Evolutionary conservation across 2,113 vertebrate genomes (phyloP).

Genomic region (Prionailurus viverrinus): DNA sequence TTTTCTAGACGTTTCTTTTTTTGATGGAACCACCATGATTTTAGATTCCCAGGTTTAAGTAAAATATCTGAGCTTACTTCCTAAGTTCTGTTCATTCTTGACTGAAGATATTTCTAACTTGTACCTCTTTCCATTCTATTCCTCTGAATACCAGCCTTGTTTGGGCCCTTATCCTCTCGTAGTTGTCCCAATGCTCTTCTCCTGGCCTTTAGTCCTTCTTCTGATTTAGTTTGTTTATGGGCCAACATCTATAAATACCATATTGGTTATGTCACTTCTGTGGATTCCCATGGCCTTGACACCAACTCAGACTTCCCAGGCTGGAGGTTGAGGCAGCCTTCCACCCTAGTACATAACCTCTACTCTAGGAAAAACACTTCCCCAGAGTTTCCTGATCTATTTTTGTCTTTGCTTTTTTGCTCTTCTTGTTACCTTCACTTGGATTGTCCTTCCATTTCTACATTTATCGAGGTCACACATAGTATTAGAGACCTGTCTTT

Average conservation of each 20-base stretch:
- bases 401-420: not conserved
- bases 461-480: not conserved
- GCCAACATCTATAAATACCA: not conserved
- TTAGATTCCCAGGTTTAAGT: not conserved
- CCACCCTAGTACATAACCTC: not conserved
- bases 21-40: not conserved
- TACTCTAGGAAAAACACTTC: not conserved
- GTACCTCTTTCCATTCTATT: not conserved
- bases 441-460: not conserved
- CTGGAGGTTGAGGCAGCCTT: not conserved
- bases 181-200: not conserved
- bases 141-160: not conserved
- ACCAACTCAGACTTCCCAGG: not conserved
- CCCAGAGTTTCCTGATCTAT: not conserved
- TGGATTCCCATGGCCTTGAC: not conserved
- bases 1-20: conserved; percentile 6
- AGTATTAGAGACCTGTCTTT: not conserved
- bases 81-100: conserved; percentile 1
- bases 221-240: conserved; percentile 13
- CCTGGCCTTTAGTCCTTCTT: not conserved
- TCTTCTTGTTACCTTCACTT: not conserved
- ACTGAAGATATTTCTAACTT: conserved; percentile 6
- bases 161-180: not conserved
- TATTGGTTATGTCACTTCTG: not conserved
- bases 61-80: not conserved